Percentiles rank a stretch among this genome's conserved stretches.
Conservation (phyloP, 2,888 invertebrate species). For the Osedax fenrisi region DNA sequence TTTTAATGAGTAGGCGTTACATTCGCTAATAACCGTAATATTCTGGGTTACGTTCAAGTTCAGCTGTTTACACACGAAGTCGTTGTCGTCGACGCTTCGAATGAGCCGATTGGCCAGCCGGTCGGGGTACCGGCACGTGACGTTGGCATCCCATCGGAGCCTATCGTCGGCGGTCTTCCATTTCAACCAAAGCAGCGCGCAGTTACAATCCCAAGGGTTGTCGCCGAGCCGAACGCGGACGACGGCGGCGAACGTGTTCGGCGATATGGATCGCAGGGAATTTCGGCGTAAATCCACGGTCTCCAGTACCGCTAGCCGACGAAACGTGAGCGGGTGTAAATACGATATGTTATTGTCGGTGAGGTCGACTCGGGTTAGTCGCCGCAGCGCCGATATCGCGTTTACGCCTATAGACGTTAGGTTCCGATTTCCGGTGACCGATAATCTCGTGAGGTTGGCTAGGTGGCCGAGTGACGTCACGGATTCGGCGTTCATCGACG, state of each 20-base stretch:
- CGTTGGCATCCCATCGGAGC: too few species aligned
- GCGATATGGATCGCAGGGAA: not conserved
- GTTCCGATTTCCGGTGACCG: not conserved
- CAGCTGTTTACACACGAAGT: not conserved
- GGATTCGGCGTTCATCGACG: not conserved
- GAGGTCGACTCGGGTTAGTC: not conserved
- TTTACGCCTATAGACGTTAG: not conserved
- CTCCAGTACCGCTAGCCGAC: not conserved
- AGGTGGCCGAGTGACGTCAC: not conserved
- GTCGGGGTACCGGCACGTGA: not conserved
- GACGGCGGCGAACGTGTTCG: too few species aligned
- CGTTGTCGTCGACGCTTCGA: not conserved
- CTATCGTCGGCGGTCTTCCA: too few species aligned
- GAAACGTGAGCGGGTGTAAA: not conserved
- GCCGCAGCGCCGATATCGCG: not conserved
- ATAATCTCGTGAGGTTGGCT: not conserved
- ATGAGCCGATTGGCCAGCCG: not conserved
- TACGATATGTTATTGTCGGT: not conserved
- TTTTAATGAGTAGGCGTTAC: too few species aligned
- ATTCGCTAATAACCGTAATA: too few species aligned
- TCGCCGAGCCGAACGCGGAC: not conserved
- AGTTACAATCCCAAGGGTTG: conserved; percentile 15
- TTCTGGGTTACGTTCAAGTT: too few species aligned
- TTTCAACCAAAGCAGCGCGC: conserved; percentile 6
- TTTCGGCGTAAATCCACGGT: conserved; percentile 1